phyloP scores from a whole-genome alignment of 2,888 invertebrate genomes.

The Drosophila ezoana region DNA sequence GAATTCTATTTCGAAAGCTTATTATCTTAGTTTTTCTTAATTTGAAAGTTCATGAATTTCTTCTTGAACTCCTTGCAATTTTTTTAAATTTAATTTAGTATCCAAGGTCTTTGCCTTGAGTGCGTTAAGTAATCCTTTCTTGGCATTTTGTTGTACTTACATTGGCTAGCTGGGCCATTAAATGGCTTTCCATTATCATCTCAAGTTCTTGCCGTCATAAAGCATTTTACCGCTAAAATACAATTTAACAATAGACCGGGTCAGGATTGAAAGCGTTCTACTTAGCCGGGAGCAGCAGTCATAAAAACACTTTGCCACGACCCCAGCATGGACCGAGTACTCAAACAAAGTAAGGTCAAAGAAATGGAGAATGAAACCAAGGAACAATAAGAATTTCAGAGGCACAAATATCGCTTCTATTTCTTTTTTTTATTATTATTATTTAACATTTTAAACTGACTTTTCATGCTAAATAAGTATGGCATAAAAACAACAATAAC shows the following conservation, averaged over 20 bases:
- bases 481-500: slow-evolving; percentile 43
- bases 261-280: slow-evolving; percentile 27
- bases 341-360: slow-evolving; percentile 48
- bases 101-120: slow-evolving; percentile 14
- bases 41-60: no score
- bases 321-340: slow-evolving; percentile 26
- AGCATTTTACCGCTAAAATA: slow-evolving; percentile 59
- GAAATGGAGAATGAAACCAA: slow-evolving; percentile 21
- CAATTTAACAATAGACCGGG: slow-evolving; percentile 47
- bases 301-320: slow-evolving; percentile 63
- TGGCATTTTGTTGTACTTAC: slow-evolving; percentile 24
- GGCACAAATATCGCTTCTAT: slow-evolving; percentile 26
- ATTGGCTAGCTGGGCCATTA: slow-evolving; percentile 40
- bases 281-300: slow-evolving; percentile 36
- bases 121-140: slow-evolving; percentile 41
- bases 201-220: slow-evolving; percentile 59
- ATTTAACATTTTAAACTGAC: slow-evolving; percentile 72
- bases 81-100: neutral
- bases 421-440: slow-evolving; percentile 17
- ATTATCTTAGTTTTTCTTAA: no score
- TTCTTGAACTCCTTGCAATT: no score
- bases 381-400: slow-evolving; percentile 46
- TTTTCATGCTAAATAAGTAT: slow-evolving; percentile 76
- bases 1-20: no score
- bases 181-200: slow-evolving; percentile 62